Conservation (phyloP, 2,113 vertebrate genomes). For the Malurus elegans region DNA sequence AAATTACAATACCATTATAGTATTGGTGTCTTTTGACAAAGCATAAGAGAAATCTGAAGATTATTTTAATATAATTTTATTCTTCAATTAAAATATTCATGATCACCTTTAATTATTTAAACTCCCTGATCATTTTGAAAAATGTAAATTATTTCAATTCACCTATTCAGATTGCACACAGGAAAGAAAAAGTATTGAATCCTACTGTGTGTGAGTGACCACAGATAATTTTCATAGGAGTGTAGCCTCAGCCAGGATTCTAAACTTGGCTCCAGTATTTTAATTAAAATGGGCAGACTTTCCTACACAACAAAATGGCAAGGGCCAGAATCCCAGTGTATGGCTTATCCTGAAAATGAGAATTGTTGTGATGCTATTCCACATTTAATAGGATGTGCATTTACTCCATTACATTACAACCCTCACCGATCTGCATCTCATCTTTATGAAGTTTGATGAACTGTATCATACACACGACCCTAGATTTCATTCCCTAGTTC, state of each 20-base stretch:
- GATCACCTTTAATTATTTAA: conserved; percentile 46
- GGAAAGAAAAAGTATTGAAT: background rate
- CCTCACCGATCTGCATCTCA: background rate
- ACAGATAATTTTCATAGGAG: background rate
- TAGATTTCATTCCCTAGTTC: background rate
- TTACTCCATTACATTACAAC: background rate
- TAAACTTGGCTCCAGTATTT: background rate
- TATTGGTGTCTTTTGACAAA: background rate
- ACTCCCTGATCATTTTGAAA: conserved; percentile 36
- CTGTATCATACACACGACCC: background rate
- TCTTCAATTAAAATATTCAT: conserved; percentile 54
- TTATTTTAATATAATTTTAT: conserved; percentile 32
- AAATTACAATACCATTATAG: background rate
- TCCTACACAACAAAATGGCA: background rate
- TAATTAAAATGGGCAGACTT: background rate
- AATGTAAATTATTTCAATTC: conserved; percentile 59
- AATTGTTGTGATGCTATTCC: background rate
- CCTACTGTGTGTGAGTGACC: background rate
- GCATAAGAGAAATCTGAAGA: conserved; percentile 18
- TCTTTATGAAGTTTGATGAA: background rate
- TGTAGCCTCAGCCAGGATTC: background rate
- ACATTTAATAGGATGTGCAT: background rate
- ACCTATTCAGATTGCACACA: background rate
- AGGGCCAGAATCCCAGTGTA: background rate
- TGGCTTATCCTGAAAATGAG: background rate